Percentiles rank a stretch among this genome's conserved stretches.
Conservation (phyloP, 2,888 invertebrate genomes). For the Meta bourneti region DNA sequence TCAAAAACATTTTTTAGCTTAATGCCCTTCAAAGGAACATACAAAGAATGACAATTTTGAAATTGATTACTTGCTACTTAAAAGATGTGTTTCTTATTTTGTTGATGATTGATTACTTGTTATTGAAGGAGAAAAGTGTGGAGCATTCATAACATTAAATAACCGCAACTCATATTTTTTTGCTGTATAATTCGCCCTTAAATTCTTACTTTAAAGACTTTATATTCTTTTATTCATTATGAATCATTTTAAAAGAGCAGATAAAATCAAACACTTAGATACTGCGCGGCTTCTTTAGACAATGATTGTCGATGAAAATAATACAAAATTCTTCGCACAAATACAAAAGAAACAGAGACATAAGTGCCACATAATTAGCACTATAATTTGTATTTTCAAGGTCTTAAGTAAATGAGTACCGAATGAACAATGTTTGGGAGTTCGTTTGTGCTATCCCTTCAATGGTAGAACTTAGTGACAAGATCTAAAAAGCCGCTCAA, state of each 20-base stretch:
- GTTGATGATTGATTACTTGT: no score
- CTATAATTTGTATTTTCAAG: background rate
- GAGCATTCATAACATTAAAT: no score
- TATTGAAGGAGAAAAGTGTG: no score
- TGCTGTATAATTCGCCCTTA: no score
- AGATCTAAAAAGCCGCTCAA: background rate
- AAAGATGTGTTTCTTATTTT: no score
- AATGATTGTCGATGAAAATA: background rate
- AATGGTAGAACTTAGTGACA: background rate
- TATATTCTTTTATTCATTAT: no score
- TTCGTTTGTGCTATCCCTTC: background rate
- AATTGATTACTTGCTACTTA: no score
- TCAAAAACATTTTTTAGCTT: no score
- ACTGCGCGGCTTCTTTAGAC: background rate
- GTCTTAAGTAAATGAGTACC: background rate
- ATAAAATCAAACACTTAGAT: background rate
- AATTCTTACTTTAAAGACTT: no score
- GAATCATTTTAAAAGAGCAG: background rate
- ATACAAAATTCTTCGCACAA: background rate
- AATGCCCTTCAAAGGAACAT: no score
- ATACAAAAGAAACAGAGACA: background rate
- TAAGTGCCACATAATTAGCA: background rate
- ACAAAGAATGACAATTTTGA: no score
- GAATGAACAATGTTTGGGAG: background rate
- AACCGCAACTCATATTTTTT: no score